Conservation (phyloP, 2,113 vertebrate species). For the Asarcornis scutulata region DNA sequence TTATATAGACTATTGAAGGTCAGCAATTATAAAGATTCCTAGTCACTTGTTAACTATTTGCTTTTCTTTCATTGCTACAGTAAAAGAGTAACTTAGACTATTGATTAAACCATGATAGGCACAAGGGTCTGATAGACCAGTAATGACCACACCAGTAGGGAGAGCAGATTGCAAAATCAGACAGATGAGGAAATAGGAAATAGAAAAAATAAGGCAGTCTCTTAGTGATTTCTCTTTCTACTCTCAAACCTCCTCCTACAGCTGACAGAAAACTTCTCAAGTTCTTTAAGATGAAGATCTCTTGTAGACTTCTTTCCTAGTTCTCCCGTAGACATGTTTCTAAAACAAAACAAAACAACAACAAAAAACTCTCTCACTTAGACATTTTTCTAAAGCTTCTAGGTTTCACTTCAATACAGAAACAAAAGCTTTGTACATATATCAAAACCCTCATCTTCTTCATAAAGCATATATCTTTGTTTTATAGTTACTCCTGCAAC, state of each 20-base stretch:
- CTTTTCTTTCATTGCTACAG: constrained; percentile 58
- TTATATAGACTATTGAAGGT: constrained; percentile 61
- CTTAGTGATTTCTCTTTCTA: background rate
- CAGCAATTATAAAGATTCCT: constrained; percentile 44
- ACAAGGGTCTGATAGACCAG: constrained; percentile 11
- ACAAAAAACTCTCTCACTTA: too few relatives aligned
- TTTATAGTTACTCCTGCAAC: background rate
- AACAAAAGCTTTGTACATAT: background rate
- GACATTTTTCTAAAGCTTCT: background rate
- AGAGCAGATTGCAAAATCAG: constrained; percentile 48
- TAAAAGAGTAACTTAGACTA: constrained; percentile 74
- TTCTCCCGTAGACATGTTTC: background rate
- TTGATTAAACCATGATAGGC: constrained; percentile 62
- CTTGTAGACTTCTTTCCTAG: background rate
- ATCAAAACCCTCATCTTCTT: background rate
- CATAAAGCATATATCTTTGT: background rate
- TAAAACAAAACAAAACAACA: background rate
- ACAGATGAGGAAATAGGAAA: background rate
- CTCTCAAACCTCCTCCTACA: background rate
- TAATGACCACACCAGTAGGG: background rate
- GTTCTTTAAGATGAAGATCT: background rate
- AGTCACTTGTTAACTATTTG: constrained; percentile 76
- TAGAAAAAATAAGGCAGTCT: background rate
- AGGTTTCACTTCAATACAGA: background rate
- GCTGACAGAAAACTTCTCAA: background rate